These are phyloP conservation scores for Eptatretus burgeri DNA, from an alignment of 2,113 vertebrate species.

Conservation along the genomic window DNA sequence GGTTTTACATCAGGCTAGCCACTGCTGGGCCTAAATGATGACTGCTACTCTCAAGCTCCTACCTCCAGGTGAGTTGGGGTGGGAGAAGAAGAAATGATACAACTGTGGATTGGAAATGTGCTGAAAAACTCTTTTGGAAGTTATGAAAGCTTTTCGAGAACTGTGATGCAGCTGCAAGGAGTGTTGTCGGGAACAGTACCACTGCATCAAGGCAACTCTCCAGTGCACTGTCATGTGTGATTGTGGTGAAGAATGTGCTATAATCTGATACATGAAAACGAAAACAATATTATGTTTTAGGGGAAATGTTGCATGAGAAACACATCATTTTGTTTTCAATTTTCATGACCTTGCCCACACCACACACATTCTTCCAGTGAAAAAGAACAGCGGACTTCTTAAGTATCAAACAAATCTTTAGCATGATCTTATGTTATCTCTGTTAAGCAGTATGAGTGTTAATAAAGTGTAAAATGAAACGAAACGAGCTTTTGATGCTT, in stretches of 20 bases:
- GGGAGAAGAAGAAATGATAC: not conserved
- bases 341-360: not conserved
- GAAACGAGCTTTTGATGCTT: not conserved
- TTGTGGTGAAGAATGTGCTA: conserved; percentile 1
- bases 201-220: not conserved
- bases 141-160: not conserved
- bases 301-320: not conserved
- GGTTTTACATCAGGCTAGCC: not conserved
- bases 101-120: not conserved
- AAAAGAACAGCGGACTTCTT: not conserved
- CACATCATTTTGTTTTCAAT: not conserved
- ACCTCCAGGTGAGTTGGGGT: conserved; percentile 1
- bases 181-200: not conserved
- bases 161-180: not conserved
- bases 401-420: not conserved
- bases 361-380: not conserved
- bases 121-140: not conserved
- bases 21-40: conserved; percentile 1
- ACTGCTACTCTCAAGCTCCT: not conserved
- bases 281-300: not conserved
- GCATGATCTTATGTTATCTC: not conserved
- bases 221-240: not conserved
- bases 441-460: not conserved
- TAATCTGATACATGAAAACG: not conserved
- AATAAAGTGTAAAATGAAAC: not conserved